Conservation (phyloP, 92 coral and sea anemone genomes). For the Plumapathes pennacea region DNA sequence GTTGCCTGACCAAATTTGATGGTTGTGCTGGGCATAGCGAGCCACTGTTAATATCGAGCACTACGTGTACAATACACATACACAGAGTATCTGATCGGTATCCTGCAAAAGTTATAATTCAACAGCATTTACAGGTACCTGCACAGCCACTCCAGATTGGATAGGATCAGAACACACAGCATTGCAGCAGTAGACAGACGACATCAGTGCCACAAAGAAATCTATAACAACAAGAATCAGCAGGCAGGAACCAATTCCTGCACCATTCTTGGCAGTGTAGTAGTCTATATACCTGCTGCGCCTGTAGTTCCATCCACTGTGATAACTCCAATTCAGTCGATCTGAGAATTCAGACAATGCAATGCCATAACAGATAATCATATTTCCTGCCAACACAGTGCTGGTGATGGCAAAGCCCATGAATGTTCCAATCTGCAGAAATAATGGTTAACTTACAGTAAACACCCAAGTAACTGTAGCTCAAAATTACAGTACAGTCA, state of each 20-base stretch:
- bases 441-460: neutral
- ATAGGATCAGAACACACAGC: constrained; percentile 39
- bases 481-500: neutral
- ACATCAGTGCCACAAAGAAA: constrained; percentile 62
- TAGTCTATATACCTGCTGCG: too few relatives aligned
- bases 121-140: too few relatives aligned
- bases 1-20: too few relatives aligned
- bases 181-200: constrained; percentile 70
- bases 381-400: constrained; percentile 51
- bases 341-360: constrained; percentile 21
- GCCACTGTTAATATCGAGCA: too few relatives aligned
- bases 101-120: too few relatives aligned
- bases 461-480: too few relatives aligned
- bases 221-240: constrained; percentile 49
- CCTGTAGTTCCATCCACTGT: neutral
- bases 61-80: too few relatives aligned
- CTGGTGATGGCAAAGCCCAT: constrained; percentile 74
- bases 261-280: constrained; percentile 23
- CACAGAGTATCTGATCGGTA: too few relatives aligned
- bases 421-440: constrained; percentile 69
- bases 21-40: too few relatives aligned
- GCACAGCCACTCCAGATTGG: constrained; percentile 1
- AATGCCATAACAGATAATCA: constrained; percentile 56
- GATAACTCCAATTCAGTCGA: constrained; percentile 1
- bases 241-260: constrained; percentile 43